phyloP scores from a whole-genome alignment of 2,113 vertebrate genomes.

The Coptodon bakossiorum region DNA sequence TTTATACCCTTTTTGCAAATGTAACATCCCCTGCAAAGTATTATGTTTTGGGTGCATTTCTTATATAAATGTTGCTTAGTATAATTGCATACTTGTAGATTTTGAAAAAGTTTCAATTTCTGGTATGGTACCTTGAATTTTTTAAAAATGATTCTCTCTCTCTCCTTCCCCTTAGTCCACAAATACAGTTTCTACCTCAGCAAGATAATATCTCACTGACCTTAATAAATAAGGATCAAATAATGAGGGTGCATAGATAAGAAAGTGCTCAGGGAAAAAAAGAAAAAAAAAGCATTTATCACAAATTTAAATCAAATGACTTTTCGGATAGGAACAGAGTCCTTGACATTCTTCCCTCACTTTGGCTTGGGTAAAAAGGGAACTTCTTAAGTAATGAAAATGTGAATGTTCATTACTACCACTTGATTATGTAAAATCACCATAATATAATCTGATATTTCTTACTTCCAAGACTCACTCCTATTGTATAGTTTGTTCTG shows the following conservation, averaged over 20 bases:
- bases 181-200: neutral
- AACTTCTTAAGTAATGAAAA: neutral
- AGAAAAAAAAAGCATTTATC: neutral
- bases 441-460: neutral
- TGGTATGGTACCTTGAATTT: neutral
- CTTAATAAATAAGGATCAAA: constrained; percentile 27
- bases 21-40: neutral
- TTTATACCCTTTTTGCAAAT: neutral
- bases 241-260: constrained; percentile 34
- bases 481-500: neutral
- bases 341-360: constrained; percentile 6
- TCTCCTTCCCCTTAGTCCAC: neutral
- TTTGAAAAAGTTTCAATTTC: neutral
- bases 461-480: neutral
- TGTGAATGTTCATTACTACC: neutral
- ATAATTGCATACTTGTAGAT: neutral
- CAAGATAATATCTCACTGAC: constrained; percentile 32
- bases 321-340: neutral
- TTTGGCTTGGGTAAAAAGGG: neutral
- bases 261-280: neutral
- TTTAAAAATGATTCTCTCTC: neutral
- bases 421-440: neutral
- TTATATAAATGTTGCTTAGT: neutral
- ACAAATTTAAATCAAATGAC: constrained; percentile 24
- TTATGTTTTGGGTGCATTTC: neutral